Evolutionary conservation across 2,113 vertebrate genomes (phyloP).

Genomic region (Silurus asotus): DNA sequence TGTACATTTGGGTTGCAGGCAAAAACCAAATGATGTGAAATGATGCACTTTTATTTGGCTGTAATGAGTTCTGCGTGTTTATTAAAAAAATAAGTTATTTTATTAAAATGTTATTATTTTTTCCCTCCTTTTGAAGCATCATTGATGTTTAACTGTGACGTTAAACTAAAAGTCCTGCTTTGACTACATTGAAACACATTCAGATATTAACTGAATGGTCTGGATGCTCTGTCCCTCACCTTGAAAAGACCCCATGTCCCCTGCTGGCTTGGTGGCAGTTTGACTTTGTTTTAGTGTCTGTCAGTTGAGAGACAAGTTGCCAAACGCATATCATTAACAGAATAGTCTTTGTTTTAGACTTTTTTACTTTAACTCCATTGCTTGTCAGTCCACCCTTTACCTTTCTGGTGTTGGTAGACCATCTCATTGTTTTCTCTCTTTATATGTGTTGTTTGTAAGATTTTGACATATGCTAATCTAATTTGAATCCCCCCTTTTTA

Average conservation of each 20-base stretch:
- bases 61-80: background rate
- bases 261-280: conserved; percentile 38
- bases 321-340: conserved; percentile 37
- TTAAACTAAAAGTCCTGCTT: conserved; percentile 22
- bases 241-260: conserved; percentile 44
- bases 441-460: conserved; percentile 23
- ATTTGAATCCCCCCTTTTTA: background rate
- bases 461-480: conserved; percentile 49
- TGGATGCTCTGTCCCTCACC: conserved; percentile 44
- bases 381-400: conserved; percentile 40
- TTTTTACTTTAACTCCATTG: conserved; percentile 30
- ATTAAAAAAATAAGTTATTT: background rate
- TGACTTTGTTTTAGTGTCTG: conserved; percentile 34
- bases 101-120: background rate
- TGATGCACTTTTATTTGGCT: background rate
- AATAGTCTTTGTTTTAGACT: conserved; percentile 46
- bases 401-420: conserved; percentile 27
- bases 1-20: background rate
- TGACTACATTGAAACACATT: conserved; percentile 47
- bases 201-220: conserved; percentile 42
- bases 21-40: background rate
- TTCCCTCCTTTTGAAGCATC: conserved; percentile 21
- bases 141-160: conserved; percentile 18
- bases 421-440: conserved; percentile 31
- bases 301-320: conserved; percentile 32